Conservation (phyloP, 2,888 invertebrate genomes). For the Odontocerum albicorne region DNA sequence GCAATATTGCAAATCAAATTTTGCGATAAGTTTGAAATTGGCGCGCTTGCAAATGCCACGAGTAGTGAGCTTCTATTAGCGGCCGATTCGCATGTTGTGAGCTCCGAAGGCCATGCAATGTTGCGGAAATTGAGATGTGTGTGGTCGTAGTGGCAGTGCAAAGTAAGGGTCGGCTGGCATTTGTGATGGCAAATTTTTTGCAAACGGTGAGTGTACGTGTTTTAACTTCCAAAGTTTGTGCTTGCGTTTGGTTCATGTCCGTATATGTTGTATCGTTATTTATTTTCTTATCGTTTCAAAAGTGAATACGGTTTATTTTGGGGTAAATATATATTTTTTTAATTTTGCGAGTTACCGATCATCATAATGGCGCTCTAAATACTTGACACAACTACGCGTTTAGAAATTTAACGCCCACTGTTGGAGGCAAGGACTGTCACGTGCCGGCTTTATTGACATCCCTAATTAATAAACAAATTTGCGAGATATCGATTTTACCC, state of each 20-base stretch:
- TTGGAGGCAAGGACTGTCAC: constrained; percentile 26
- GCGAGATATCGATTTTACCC: constrained; percentile 50
- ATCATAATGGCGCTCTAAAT: constrained; percentile 46
- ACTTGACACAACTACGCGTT: constrained; percentile 61
- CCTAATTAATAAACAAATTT: constrained; percentile 41
- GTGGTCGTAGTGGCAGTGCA: constrained; percentile 70
- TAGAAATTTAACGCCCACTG: constrained; percentile 45
- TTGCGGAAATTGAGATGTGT: constrained; percentile 60
- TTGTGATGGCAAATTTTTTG: constrained; percentile 78
- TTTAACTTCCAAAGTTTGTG: constrained; percentile 29
- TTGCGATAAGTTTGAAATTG: constrained; percentile 45
- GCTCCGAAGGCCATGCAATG: constrained; percentile 68
- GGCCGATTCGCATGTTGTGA: constrained; percentile 65
- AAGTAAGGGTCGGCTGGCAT: constrained; percentile 77
- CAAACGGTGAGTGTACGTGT: constrained; percentile 71
- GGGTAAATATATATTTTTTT: constrained; percentile 15
- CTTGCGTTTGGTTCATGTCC: constrained; percentile 16
- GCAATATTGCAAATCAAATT: background rate
- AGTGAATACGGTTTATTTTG: constrained; percentile 12
- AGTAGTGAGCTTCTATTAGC: constrained; percentile 62
- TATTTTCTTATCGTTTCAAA: constrained; percentile 11
- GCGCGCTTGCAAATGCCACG: constrained; percentile 51
- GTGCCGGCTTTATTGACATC: constrained; percentile 43
- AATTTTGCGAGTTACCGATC: constrained; percentile 25
- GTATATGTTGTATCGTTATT: constrained; percentile 13